Evolutionary conservation across 2,888 invertebrate species (phyloP).

Genomic region (Aphodius granarius): DNA sequence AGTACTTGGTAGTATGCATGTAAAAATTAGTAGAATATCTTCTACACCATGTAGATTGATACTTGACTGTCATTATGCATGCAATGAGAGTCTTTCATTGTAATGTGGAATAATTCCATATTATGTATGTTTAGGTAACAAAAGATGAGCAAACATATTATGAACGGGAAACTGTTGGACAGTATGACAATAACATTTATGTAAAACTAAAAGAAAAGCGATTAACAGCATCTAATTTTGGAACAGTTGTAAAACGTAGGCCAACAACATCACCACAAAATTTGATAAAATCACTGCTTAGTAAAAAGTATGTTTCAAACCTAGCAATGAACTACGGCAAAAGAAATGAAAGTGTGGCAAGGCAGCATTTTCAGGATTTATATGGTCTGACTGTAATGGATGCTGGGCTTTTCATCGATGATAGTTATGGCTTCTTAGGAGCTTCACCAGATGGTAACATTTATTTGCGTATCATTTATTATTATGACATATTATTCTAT

Average conservation of each 20-base stretch:
- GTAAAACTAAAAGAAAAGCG: not conserved
- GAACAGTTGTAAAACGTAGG: constrained; percentile 1
- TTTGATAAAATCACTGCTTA: no score
- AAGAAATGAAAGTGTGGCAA: not conserved
- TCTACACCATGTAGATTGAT: no score
- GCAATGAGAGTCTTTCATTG: no score
- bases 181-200: not conserved
- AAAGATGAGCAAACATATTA: not conserved
- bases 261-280: not conserved
- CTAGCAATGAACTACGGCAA: constrained; percentile 13
- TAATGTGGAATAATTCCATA: no score
- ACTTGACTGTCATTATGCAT: no score
- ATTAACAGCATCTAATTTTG: constrained; percentile 9
- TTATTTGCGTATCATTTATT: not conserved
- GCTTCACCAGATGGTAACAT: not conserved
- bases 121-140: not conserved
- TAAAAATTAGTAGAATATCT: no score
- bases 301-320: not conserved
- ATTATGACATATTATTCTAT: not conserved
- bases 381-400: not conserved
- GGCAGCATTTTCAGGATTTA: not conserved
- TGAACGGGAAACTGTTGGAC: not conserved
- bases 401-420: constrained; percentile 10
- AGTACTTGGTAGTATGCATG: no score
- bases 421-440: constrained; percentile 8